Evolutionary conservation across 2,888 invertebrate genomes (phyloP).

Genomic region (Lithosia quadra): DNA sequence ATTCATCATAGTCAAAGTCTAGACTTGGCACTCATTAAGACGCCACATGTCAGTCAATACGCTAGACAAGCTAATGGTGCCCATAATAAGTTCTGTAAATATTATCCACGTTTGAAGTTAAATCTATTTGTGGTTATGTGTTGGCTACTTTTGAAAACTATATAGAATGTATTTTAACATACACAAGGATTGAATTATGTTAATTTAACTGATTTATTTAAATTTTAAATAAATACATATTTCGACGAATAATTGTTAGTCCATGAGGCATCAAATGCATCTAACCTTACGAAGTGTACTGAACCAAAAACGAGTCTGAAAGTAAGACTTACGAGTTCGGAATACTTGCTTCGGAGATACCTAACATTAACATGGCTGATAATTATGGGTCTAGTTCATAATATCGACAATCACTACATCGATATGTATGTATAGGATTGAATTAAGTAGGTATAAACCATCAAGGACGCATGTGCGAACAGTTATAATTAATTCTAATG

Average conservation of each 20-base stretch:
- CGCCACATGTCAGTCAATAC: neutral
- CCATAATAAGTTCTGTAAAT: slow-evolving; percentile 8
- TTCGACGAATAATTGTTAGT: slow-evolving; percentile 16
- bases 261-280: slow-evolving; percentile 26
- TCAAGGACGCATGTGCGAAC: neutral
- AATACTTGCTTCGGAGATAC: slow-evolving; percentile 32
- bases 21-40: neutral
- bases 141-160: neutral
- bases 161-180: neutral
- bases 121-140: neutral
- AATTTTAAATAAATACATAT: too few relatives aligned
- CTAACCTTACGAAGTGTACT: slow-evolving; percentile 39
- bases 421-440: too few relatives aligned
- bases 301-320: slow-evolving; percentile 43
- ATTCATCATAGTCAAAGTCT: neutral
- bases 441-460: neutral
- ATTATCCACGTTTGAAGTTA: slow-evolving; percentile 1
- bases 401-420: too few relatives aligned
- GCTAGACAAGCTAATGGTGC: slow-evolving; percentile 16
- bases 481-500: neutral
- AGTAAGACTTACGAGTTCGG: slow-evolving; percentile 48
- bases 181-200: too few relatives aligned
- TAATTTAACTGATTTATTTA: too few relatives aligned
- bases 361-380: slow-evolving; percentile 30
- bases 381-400: too few relatives aligned